These are phyloP conservation scores for Saturnia pavonia DNA, from an alignment of 2,888 invertebrate genomes.

Conservation along the genomic window DNA sequence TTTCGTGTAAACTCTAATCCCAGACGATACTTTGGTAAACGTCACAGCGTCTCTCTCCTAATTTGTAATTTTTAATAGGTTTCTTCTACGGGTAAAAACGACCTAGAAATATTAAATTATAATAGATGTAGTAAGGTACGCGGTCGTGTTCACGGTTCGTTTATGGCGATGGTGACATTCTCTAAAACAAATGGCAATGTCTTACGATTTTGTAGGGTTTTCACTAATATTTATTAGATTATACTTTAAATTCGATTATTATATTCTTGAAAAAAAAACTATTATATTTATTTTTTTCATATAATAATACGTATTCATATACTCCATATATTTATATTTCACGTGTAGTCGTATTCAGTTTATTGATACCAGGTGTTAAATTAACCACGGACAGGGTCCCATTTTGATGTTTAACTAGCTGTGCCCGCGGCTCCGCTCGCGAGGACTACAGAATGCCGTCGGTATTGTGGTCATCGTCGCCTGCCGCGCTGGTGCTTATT, in stretches of 20 bases:
- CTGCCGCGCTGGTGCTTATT: no score
- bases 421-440: no score
- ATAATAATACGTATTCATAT: no score
- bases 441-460: no score
- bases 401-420: no score
- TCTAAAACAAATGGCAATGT: slow-evolving; percentile 24
- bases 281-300: no score
- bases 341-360: no score
- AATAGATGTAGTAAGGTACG: slow-evolving; percentile 5
- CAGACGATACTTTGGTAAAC: neutral
- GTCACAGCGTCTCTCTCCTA: neutral
- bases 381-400: no score
- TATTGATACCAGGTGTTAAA: no score
- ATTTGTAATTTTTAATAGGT: slow-evolving; percentile 9
- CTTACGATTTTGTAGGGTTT: slow-evolving; percentile 12
- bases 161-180: slow-evolving; percentile 39
- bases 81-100: slow-evolving; percentile 4
- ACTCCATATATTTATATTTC: no score
- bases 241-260: neutral
- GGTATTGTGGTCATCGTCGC: no score
- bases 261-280: no score
- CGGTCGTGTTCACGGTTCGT: slow-evolving; percentile 32
- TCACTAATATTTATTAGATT: neutral
- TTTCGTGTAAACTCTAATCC: neutral
- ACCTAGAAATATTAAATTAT: slow-evolving; percentile 11